Evolutionary conservation across 2,113 vertebrate genomes (phyloP).

Genomic region (Vulpes lagopus): DNA sequence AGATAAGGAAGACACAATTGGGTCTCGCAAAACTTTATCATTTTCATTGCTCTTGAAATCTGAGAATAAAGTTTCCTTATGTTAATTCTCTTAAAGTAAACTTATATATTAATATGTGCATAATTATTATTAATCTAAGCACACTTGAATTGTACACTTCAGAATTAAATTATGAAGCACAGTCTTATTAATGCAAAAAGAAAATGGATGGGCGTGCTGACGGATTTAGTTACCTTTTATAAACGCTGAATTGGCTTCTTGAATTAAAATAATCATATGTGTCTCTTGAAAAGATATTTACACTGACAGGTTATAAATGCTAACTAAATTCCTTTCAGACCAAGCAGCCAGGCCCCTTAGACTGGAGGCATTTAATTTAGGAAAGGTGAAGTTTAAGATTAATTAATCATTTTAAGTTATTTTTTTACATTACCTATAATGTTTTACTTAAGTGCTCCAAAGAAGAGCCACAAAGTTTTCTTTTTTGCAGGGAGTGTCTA

Average conservation of each 20-base stretch:
- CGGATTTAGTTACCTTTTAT: constrained; percentile 78
- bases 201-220: constrained; percentile 50
- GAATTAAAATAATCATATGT: constrained; percentile 73
- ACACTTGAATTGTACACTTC: constrained; percentile 2
- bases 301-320: constrained; percentile 79
- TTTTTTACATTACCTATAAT: constrained; percentile 58
- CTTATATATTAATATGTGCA: constrained; percentile 44
- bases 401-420: constrained; percentile 73
- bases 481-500: background rate
- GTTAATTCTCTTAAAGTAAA: constrained; percentile 34
- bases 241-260: constrained; percentile 81
- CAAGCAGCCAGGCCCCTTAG: background rate
- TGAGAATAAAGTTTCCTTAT: background rate
- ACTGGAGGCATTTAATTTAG: constrained; percentile 68
- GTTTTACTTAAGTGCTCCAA: constrained; percentile 8
- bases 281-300: constrained; percentile 70
- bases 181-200: constrained; percentile 69
- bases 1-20: background rate
- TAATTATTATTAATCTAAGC: constrained; percentile 63
- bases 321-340: constrained; percentile 75
- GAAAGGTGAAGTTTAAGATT: constrained; percentile 70
- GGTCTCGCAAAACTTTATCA: background rate
- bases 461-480: background rate
- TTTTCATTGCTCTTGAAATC: constrained; percentile 25
- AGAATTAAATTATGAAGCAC: constrained; percentile 59